Conservation (phyloP, 2,888 invertebrate species). For the Bhutanitis thaidina region DNA sequence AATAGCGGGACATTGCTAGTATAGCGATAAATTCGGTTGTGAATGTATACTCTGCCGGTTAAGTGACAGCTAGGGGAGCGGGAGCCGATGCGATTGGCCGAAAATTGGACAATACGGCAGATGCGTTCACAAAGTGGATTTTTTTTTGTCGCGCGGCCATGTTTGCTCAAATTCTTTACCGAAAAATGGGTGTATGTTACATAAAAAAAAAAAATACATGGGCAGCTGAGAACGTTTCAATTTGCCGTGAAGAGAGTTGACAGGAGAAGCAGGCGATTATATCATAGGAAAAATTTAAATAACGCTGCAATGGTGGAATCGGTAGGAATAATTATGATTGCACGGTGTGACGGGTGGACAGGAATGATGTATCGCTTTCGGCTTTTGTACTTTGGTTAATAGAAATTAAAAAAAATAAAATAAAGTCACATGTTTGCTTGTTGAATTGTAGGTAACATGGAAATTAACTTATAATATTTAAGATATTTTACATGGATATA, state of each 20-base stretch:
- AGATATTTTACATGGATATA: too few relatives aligned
- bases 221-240: conserved; percentile 57
- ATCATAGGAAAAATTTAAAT: conserved; percentile 21
- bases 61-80: conserved; percentile 76
- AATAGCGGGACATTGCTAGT: background rate
- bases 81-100: conserved; percentile 63
- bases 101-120: conserved; percentile 74
- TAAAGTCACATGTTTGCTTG: background rate
- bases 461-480: too few relatives aligned
- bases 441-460: too few relatives aligned
- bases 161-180: conserved; percentile 59
- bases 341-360: conserved; percentile 27
- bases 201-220: conserved; percentile 29
- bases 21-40: conserved; percentile 37
- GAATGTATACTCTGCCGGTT: conserved; percentile 37
- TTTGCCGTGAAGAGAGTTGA: conserved; percentile 53
- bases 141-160: conserved; percentile 64
- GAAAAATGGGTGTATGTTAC: conserved; percentile 33
- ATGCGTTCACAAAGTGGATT: conserved; percentile 55
- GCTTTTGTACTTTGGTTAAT: conserved; percentile 35
- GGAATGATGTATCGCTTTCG: conserved; percentile 50
- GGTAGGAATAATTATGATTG: conserved; percentile 15
- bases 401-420: conserved; percentile 30
- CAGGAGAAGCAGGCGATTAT: conserved; percentile 51
- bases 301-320: conserved; percentile 13